These are phyloP conservation scores for Nyctereutes procyonoides DNA, from an alignment of 2,113 vertebrate species.

Conservation along the genomic window DNA sequence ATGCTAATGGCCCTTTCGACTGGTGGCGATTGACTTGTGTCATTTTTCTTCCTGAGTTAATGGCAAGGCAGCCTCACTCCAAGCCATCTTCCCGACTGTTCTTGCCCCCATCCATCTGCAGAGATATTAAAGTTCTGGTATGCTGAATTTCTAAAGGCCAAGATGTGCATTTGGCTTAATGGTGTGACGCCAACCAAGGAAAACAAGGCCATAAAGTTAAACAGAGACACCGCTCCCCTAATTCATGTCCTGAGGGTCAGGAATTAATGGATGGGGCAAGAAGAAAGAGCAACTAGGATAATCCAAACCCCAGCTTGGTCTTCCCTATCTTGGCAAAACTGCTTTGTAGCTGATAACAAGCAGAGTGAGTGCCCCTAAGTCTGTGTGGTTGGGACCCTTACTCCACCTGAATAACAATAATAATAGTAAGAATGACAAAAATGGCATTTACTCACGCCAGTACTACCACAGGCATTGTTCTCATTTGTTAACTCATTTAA, in stretches of 20 bases:
- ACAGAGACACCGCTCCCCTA: not conserved
- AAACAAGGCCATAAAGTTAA: constrained; percentile 16
- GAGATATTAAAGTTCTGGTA: not conserved
- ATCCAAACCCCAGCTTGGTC: accelerated
- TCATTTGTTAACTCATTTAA: not conserved
- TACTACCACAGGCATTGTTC: not conserved
- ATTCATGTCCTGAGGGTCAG: not conserved
- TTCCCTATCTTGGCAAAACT: not conserved
- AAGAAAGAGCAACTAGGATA: not conserved
- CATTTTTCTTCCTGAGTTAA: not conserved
- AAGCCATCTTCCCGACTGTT: not conserved
- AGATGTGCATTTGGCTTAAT: not conserved
- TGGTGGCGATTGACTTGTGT: not conserved
- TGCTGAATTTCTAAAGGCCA: not conserved
- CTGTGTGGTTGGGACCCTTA: accelerated
- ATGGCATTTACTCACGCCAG: accelerated
- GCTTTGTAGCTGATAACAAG: not conserved
- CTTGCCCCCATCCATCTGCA: not conserved
- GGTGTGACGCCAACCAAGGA: not conserved
- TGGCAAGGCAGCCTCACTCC: not conserved
- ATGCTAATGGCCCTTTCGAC: not conserved
- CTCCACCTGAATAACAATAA: not conserved
- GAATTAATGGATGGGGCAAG: not conserved
- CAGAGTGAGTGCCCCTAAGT: accelerated
- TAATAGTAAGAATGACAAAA: not conserved